A percentile compares a stretch with the other conserved stretches of the same genome.
Evolutionary conservation across 2,888 invertebrate genomes (phyloP).

Genomic region (Drosophila neoperkinsi): DNA sequence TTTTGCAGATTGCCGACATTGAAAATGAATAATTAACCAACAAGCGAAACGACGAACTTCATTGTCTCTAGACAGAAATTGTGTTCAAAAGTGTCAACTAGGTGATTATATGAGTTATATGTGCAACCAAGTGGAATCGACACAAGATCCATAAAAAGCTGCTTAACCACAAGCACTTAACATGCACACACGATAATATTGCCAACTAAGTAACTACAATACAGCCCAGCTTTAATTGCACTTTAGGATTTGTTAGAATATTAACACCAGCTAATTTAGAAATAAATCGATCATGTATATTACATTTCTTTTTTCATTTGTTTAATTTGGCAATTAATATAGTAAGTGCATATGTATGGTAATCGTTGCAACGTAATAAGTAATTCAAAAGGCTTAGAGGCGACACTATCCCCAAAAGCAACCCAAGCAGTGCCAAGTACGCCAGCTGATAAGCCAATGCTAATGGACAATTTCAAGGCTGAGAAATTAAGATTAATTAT

Average conservation of each 20-base stretch:
- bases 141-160: slow-evolving; percentile 15
- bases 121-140: slow-evolving; percentile 45
- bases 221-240: slow-evolving; percentile 46
- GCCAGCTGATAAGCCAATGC: slow-evolving; percentile 47
- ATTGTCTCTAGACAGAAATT: slow-evolving; percentile 36
- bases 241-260: slow-evolving; percentile 53
- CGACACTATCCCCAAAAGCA: slow-evolving; percentile 54
- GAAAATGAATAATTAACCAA: slow-evolving; percentile 44
- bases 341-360: slow-evolving; percentile 62
- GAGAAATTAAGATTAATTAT: slow-evolving; percentile 24
- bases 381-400: slow-evolving; percentile 42
- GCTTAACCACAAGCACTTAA: slow-evolving; percentile 32
- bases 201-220: slow-evolving; percentile 22
- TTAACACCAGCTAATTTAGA: slow-evolving; percentile 61
- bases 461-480: slow-evolving; percentile 45
- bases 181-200: slow-evolving; percentile 31
- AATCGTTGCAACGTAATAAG: slow-evolving; percentile 50
- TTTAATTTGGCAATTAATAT: slow-evolving; percentile 51
- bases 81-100: slow-evolving; percentile 39
- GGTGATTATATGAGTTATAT: slow-evolving; percentile 35
- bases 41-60: slow-evolving; percentile 1
- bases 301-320: slow-evolving; percentile 3
- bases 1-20: slow-evolving; percentile 37
- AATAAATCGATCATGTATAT: slow-evolving; percentile 23
- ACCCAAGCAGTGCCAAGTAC: slow-evolving; percentile 46